Conservation (phyloP, 2,113 vertebrate species). For the Bambusicola thoracicus region DNA sequence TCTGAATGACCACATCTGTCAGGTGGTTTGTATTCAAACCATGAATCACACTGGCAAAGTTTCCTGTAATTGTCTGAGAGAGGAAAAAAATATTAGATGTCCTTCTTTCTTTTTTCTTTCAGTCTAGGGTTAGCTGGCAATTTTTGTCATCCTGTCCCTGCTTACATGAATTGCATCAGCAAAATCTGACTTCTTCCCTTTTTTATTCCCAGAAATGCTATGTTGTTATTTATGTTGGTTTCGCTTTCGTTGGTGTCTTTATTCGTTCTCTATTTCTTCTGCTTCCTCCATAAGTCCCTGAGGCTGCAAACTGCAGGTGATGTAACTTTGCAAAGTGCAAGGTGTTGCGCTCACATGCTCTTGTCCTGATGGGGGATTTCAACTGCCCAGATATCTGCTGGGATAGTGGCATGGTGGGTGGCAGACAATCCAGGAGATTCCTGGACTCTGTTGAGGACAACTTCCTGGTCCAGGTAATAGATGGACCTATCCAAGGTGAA, state of each 20-base stretch:
- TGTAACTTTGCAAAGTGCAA: background rate
- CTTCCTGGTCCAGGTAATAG: no score
- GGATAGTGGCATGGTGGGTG: no score
- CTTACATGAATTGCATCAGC: slow-evolving; percentile 2
- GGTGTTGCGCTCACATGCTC: no score
- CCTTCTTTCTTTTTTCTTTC: background rate
- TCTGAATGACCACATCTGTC: slow-evolving; percentile 84
- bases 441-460: no score
- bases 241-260: background rate
- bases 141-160: background rate
- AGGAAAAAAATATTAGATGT: background rate
- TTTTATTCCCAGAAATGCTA: slow-evolving; percentile 27
- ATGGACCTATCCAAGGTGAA: no score
- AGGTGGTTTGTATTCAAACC: slow-evolving; percentile 80
- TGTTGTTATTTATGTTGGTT: background rate
- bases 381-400: no score
- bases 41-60: slow-evolving; percentile 87
- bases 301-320: background rate
- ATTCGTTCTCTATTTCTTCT: slow-evolving; percentile 1
- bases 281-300: background rate
- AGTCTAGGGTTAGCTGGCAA: background rate
- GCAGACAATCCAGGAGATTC: no score
- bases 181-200: background rate
- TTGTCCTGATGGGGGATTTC: no score
- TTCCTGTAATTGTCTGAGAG: slow-evolving; percentile 87